Evolutionary conservation across 2,888 invertebrate species (phyloP), one percentile per base, ranked within the genome.

Genomic region (Crocallis elinguaria): DNA sequence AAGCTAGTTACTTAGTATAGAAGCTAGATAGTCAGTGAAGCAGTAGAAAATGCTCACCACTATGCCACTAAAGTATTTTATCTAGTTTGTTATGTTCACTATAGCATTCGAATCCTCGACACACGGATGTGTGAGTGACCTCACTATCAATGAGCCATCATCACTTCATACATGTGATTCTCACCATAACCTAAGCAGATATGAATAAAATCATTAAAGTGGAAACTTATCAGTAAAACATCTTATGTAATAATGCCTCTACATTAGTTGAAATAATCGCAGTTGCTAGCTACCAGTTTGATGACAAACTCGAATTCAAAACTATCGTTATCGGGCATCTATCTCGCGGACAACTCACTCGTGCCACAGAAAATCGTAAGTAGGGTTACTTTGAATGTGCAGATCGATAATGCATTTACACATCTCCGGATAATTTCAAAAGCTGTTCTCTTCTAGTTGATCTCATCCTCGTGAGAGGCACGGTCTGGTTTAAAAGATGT

Each of bases 341-440:
- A 71, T 72, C 70, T 73, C 66, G 82, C 75, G 75, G 77, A 88
- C 87, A 81, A 78, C 88, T 86, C 80, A 88, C 86, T 88, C 67
- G 80, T 65, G 62, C 13, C 42, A 53, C 42, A 53, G 52, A 3
- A 21, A 45, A 39, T 5, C 1, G 5, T 17, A 17, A 45, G 51
- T 45, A 21, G n/a, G 19, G 0, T 7, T 17, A 49, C 29, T 49
- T 2, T 17, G 3, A 3, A 35, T 7, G 13, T 6, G 6, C 7
- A 13, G 13, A 32, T 12, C 5, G 6, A 4, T n/a, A 8, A 19
- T 19, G n/a, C n/a, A n/a, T n/a, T n/a, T n/a, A 19, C 19, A 4
- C 19, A 19, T 6, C 19, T 19, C 6, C 6, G 19, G 6, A 19
- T 6, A 19, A 19, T 6, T n/a, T n/a, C n/a, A n/a, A n/a, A n/a